A percentile compares a stretch with the other conserved stretches of the same genome.
Evolutionary conservation across 2,797 vertebrate species (phyloP).

Genomic region (Phalanger gymnotis): DNA sequence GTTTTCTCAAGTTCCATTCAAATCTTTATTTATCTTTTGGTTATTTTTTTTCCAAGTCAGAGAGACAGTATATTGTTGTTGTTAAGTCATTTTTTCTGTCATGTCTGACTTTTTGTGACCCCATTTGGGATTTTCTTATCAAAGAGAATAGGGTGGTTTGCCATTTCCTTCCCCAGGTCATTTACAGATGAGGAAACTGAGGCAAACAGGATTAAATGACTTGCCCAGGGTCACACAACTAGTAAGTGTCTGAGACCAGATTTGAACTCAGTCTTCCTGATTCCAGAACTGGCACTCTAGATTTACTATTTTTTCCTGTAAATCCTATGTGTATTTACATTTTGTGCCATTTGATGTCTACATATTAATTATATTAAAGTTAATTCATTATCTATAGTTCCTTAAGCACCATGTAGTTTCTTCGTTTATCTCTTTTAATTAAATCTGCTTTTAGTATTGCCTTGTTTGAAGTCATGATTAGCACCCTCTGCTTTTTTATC

Average conservation of each 20-base stretch:
- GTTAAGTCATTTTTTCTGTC: background rate
- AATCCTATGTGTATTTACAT: too few species aligned
- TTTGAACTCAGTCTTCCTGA: background rate
- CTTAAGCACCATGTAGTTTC: background rate
- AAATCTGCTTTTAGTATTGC: background rate
- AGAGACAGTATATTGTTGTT: background rate
- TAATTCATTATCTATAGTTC: too few species aligned
- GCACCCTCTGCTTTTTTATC: background rate
- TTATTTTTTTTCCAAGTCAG: background rate
- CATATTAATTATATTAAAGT: too few species aligned
- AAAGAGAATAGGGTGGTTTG: background rate
- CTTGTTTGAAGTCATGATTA: background rate
- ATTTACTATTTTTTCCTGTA: too few species aligned
- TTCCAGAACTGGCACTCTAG: background rate
- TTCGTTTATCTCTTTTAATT: background rate
- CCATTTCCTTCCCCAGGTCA: background rate
- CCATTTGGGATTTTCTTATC: background rate
- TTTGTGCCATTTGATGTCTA: too few species aligned
- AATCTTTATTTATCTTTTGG: background rate
- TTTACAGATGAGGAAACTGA: background rate
- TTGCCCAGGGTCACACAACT: background rate
- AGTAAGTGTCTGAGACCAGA: background rate
- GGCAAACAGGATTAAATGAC: background rate
- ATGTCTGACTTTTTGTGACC: background rate
- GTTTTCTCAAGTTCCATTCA: background rate